Percentiles rank a stretch among this genome's conserved stretches.
Evolutionary conservation across 2,113 vertebrate species (phyloP).

Genomic region (Pseudorasbora parva): DNA sequence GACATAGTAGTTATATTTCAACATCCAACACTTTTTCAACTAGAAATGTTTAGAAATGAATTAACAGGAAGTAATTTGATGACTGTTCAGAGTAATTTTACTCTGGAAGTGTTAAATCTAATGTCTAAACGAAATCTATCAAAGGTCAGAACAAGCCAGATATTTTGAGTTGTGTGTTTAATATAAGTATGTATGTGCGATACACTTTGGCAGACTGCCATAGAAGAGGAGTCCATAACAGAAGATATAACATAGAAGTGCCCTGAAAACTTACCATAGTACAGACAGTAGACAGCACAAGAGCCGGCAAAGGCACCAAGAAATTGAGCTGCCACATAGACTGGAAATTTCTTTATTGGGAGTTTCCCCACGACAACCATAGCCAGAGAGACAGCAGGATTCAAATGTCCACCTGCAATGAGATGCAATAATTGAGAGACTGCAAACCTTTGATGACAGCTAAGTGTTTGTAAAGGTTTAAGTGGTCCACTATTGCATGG

Average conservation of each 20-base stretch:
- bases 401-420: constrained; percentile 89
- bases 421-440: constrained; percentile 1
- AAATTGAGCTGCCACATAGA: constrained; percentile 88
- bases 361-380: constrained; percentile 90
- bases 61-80: background rate
- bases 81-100: background rate
- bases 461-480: background rate
- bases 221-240: background rate
- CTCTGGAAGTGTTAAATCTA: background rate
- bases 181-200: background rate
- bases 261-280: constrained; percentile 82
- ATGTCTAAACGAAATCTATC: background rate
- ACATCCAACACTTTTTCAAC: background rate
- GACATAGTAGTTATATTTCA: background rate
- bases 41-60: background rate
- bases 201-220: background rate
- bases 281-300: constrained; percentile 85
- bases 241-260: background rate
- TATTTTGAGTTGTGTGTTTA: background rate
- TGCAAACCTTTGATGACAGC: background rate
- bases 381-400: constrained; percentile 93
- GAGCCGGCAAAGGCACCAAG: constrained; percentile 89
- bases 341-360: constrained; percentile 87
- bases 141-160: background rate
- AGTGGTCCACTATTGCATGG: background rate